A percentile compares a stretch with the other conserved stretches of the same genome.
phyloP scores from a whole-genome alignment of 1,140 invertebrate genomes.

The Belonocnema kinseyi region DNA sequence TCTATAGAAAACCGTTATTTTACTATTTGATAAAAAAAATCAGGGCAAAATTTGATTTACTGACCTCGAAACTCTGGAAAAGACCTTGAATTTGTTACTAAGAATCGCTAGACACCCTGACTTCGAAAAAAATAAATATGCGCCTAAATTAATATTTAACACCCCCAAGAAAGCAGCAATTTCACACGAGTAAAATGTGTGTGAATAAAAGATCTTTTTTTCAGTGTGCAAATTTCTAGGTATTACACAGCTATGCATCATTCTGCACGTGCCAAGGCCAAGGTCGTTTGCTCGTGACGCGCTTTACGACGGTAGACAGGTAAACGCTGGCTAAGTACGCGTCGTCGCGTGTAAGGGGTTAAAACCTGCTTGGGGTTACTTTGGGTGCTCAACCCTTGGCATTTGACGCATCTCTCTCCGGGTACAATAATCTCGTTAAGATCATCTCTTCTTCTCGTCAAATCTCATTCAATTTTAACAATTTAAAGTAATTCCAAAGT shows the following conservation, averaged over 20 bases:
- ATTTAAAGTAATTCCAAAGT: neutral
- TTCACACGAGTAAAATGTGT: neutral
- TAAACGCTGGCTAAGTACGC: constrained; percentile 15
- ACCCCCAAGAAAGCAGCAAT: neutral
- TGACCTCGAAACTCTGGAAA: too few relatives aligned
- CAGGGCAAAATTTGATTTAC: too few relatives aligned
- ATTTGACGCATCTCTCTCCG: constrained; percentile 28
- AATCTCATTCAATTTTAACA: neutral
- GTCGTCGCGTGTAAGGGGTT: constrained; percentile 30
- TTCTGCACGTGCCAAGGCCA: constrained; percentile 28
- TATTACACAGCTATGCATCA: constrained; percentile 12
- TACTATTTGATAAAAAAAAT: too few relatives aligned
- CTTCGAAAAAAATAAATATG: too few relatives aligned
- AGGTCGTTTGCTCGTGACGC: constrained; percentile 21
- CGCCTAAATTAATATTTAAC: neutral
- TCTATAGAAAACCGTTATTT: too few relatives aligned
- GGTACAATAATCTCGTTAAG: constrained; percentile 8
- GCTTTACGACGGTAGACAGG: constrained; percentile 21
- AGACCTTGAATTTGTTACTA: too few relatives aligned
- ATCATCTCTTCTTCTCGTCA: neutral
- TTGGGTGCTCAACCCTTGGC: constrained; percentile 46
- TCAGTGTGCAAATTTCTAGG: neutral
- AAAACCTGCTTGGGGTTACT: constrained; percentile 40
- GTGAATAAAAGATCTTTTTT: neutral
- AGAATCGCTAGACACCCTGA: too few relatives aligned